Conservation (phyloP, 2,113 vertebrate species). For the Aptenodytes patagonicus region DNA sequence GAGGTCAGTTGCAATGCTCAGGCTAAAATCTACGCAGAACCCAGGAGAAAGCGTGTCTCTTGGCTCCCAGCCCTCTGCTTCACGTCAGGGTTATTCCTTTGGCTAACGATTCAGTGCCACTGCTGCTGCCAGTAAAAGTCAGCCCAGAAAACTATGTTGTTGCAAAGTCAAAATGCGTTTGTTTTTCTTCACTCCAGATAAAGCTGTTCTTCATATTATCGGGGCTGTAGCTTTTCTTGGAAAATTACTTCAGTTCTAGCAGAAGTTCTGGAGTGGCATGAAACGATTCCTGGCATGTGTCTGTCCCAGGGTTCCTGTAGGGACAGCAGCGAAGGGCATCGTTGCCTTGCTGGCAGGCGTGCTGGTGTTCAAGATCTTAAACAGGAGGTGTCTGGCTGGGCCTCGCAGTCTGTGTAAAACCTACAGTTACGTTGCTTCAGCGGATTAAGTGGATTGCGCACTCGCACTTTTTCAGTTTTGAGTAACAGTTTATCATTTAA, state of each 20-base stretch:
- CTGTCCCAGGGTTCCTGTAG: neutral
- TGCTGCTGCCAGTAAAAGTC: neutral
- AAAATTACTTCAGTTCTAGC: neutral
- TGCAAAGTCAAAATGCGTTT: neutral
- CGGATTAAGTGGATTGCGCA: neutral
- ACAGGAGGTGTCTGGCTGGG: neutral
- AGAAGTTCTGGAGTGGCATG: neutral
- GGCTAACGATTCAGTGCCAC: neutral
- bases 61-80: neutral
- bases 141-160: neutral
- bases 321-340: neutral
- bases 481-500: neutral
- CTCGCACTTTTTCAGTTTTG: neutral
- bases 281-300: neutral
- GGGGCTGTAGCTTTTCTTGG: neutral
- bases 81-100: neutral
- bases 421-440: fast-evolving
- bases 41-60: neutral
- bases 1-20: neutral
- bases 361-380: neutral
- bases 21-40: neutral
- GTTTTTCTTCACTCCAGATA: neutral
- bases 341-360: neutral
- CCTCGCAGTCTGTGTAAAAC: too few relatives aligned
- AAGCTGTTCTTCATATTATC: neutral